Conservation (phyloP, 2,113 vertebrate genomes). For the Chlorodrepanis virens region DNA sequence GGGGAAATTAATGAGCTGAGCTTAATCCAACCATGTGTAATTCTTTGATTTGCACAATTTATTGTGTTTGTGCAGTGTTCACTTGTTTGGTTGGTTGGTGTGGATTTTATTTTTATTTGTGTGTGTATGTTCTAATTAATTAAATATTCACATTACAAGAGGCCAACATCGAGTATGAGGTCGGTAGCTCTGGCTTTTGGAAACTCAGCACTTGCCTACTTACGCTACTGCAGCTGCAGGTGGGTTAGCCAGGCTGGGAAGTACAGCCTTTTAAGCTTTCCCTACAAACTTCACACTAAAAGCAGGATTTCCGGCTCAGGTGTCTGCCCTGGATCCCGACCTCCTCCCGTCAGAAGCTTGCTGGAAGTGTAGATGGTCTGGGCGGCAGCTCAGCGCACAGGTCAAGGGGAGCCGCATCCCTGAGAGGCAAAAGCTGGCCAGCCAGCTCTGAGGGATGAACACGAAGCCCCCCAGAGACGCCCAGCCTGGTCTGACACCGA, state of each 20-base stretch:
- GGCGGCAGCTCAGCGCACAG: rapidly evolving
- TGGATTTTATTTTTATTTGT: background rate
- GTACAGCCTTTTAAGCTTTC: background rate
- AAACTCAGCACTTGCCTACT: background rate
- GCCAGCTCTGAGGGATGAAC: rapidly evolving
- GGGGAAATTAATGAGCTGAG: background rate
- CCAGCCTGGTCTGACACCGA: rapidly evolving
- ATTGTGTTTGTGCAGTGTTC: background rate
- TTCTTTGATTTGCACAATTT: background rate
- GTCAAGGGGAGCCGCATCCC: rapidly evolving
- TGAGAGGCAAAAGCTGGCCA: background rate
- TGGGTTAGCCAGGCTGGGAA: background rate
- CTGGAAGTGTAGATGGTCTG: no score
- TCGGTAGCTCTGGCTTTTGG: rapidly evolving
- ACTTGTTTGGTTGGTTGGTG: background rate
- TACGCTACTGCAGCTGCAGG: background rate
- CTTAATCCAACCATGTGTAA: background rate
- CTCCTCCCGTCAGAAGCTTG: background rate
- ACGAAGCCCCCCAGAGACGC: background rate
- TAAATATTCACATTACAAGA: background rate
- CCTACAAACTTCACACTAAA: background rate
- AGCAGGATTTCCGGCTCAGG: background rate
- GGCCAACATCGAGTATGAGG: background rate
- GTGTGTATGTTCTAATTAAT: background rate
- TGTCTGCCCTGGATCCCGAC: background rate